Conservation (phyloP, 1,140 invertebrate species). For the Magallana angulata region DNA sequence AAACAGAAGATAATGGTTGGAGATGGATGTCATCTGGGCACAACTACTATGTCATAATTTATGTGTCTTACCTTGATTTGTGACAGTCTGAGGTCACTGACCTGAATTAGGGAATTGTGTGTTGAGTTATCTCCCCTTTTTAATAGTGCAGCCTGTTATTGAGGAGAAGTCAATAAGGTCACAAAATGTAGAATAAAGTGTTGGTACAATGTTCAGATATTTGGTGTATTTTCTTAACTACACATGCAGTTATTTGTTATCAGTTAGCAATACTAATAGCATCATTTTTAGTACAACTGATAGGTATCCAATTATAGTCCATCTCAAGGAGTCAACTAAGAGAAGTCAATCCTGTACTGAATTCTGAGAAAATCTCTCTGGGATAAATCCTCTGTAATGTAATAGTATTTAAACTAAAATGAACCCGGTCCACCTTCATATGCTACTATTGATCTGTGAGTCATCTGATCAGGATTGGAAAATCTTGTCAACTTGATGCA, state of each 20-base stretch:
- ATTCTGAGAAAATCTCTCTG: no score
- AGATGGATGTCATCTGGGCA: constrained; percentile 10
- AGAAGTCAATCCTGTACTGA: no score
- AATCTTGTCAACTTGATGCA: constrained; percentile 13
- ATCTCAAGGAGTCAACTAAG: no score
- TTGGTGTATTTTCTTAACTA: neutral
- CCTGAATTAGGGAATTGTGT: neutral
- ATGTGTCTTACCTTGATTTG: neutral
- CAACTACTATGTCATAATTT: neutral
- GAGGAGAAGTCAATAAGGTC: neutral
- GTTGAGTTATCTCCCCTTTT: neutral
- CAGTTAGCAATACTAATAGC: no score
- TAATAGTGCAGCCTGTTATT: neutral
- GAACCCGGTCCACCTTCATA: neutral
- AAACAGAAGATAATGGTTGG: neutral
- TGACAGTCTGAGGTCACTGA: neutral
- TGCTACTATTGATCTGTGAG: constrained; percentile 5
- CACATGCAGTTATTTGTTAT: neutral
- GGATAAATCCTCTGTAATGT: no score
- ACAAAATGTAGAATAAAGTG: neutral
- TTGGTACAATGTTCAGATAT: neutral
- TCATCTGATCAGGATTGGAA: neutral
- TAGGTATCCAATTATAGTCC: no score
- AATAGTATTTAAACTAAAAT: neutral
- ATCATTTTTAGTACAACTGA: no score